Evolutionary conservation across 2,113 vertebrate genomes (phyloP), one percentile per base, ranked within the genome.

Genomic region (Plestiodon gilberti): DNA sequence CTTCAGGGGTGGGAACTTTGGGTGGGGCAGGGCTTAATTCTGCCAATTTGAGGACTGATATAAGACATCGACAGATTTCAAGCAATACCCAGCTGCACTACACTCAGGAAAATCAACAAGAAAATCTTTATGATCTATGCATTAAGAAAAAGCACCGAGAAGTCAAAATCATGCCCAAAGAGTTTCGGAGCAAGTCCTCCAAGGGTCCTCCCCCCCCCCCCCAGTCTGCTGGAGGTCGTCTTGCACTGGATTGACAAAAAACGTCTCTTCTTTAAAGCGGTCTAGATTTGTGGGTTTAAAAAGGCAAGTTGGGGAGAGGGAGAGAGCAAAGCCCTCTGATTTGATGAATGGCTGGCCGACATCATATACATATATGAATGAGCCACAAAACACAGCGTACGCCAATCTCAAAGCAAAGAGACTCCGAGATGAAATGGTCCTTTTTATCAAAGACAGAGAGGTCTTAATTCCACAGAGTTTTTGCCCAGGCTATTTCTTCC

Each of bases 361-460:
- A 55, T 40, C 1, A 11, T n/a, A 79, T 71, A 78, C 81, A 78
- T 75, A 83, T 55, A 25, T 52, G 67, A 84, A 70, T 71, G 74
- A 89, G 80, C 57, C 62, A 25, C 74, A 59, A 48, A 85, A 40
- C 52, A 55, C n/a, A 48, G 48, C 6, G 8, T 20, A 71, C 57
- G 57, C 74, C 83, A 65, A 73, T 65, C 57, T 78, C 74, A 80
- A 82, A 87, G 61, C 81, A 74, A 89, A 89, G 81, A 83, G 84
- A 79, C 74, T 89, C 6, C 6, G 22, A 75, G 81, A 89, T 83
- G 69, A 86, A 87, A 89, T 48, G 23, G 40, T 81, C 55, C 43
- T 75, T 62, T 59, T 59, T 70, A 85, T 82, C 88, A 82, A 86
- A 78, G n/a, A n/a, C n/a, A n/a, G 74, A 23, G 55, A 22, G 20